These are phyloP conservation scores for Amazona vittata DNA, from an alignment of 2,113 vertebrate species.

Conservation along the genomic window DNA sequence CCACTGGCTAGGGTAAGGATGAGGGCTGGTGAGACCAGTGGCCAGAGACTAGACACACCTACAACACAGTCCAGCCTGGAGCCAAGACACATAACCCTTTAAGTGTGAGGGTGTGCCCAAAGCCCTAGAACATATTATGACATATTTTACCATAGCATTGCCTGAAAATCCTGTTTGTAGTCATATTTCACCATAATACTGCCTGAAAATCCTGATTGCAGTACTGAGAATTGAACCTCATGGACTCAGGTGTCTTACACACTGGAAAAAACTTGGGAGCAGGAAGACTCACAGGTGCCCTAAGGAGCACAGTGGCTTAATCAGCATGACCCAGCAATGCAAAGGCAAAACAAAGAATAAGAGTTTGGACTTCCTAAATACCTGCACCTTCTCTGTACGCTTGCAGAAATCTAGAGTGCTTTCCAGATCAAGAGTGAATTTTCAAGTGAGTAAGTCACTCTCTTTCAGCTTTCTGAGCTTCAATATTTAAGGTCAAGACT, in stretches of 20 bases:
- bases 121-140: neutral
- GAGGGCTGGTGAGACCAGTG: neutral
- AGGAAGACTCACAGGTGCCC: neutral
- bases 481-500: neutral
- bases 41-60: neutral
- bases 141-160: neutral
- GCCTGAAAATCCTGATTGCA: neutral
- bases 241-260: accelerated
- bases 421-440: neutral
- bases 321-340: neutral
- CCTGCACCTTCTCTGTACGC: neutral
- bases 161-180: neutral
- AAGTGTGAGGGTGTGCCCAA: neutral
- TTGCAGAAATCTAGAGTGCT: neutral
- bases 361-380: neutral
- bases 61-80: neutral
- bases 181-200: neutral
- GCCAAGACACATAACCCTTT: neutral
- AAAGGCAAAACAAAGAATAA: neutral
- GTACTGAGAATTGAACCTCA: neutral
- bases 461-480: neutral
- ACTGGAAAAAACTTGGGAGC: neutral
- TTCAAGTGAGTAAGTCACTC: neutral
- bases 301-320: accelerated
- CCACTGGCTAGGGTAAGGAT: neutral